Evolutionary conservation across 2,888 invertebrate species (phyloP), one percentile per base, ranked within the genome.

Genomic region (Scaptomyza polygonia): DNA sequence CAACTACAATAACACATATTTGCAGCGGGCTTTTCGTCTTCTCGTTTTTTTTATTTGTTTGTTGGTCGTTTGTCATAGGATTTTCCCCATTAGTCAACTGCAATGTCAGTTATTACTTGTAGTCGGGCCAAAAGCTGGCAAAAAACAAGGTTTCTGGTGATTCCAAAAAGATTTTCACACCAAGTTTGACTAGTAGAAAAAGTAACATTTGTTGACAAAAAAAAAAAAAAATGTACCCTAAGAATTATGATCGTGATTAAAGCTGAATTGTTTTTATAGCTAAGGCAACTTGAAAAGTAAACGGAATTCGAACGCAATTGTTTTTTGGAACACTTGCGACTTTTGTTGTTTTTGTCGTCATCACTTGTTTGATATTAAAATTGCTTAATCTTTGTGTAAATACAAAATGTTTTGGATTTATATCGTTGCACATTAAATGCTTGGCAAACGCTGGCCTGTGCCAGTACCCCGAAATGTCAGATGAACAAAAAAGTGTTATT

Each of bases 401-500:
- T 44, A 61, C 36, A 55, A 21, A 39, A 27, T 57, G 53, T 51
- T 58, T 62, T 34, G 53, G 27, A 66, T 67, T 75, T 71, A 67
- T 66, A 55, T 58, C 51, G 55, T 32, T 42, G 54, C 56, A 62
- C 86, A 67, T 79, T 86, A 82, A 83, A 83, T 74, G 56, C 53
- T 67, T 54, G 68, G 62, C 72, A 81, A 69, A 59, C 71, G 73
- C 52, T 52, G 34, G 44, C 52, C 55, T 63, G 64, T 65, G 73
- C 61, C 57, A 8, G 42, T 25, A 42, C 54, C 29, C 49, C 7
- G 30, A 14, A 11, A 5, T 48, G 58, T 42, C 62, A 65, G 56
- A 55, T 55, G 55, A 47, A 76, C 78, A 72, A 82, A 72, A 14
- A 81, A 79, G 66, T 79, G 77, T 85, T 81, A 79, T 85, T 85